Evolutionary conservation across 92 coral and sea anemone species (phyloP).

Genomic region (Bergia puertoricense): DNA sequence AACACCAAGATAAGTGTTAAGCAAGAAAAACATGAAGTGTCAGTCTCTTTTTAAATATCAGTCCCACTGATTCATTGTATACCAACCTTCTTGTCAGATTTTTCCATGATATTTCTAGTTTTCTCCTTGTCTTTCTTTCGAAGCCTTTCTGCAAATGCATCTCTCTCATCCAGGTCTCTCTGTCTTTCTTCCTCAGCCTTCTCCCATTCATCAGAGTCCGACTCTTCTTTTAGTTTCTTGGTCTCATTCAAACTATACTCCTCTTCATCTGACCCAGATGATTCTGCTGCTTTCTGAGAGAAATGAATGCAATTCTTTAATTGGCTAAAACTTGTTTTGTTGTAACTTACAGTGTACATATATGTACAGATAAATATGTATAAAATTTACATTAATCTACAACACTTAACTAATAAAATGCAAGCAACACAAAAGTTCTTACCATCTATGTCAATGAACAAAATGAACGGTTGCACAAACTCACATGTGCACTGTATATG

Average conservation of each 20-base stretch:
- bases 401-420: no score
- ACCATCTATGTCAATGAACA: no score
- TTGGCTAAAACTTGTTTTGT: neutral
- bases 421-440: no score
- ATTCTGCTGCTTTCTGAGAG: constrained; percentile 52
- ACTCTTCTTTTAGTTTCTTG: constrained; percentile 50
- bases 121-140: constrained; percentile 85
- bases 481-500: no score
- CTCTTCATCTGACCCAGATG: constrained; percentile 76
- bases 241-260: constrained; percentile 32
- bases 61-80: no score
- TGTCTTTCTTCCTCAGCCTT: constrained; percentile 75
- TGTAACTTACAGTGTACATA: no score
- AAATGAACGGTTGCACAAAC: no score
- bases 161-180: constrained; percentile 88
- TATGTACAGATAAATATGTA: no score
- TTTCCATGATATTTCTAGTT: constrained; percentile 84
- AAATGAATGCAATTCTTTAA: neutral
- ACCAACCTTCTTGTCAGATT: constrained; percentile 92
- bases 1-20: no score
- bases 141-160: constrained; percentile 93
- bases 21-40: no score
- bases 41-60: no score
- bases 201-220: constrained; percentile 93
- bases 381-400: no score